phyloP scores from a whole-genome alignment of 1,140 invertebrate species.

The Dermatophagoides farinae region DNA sequence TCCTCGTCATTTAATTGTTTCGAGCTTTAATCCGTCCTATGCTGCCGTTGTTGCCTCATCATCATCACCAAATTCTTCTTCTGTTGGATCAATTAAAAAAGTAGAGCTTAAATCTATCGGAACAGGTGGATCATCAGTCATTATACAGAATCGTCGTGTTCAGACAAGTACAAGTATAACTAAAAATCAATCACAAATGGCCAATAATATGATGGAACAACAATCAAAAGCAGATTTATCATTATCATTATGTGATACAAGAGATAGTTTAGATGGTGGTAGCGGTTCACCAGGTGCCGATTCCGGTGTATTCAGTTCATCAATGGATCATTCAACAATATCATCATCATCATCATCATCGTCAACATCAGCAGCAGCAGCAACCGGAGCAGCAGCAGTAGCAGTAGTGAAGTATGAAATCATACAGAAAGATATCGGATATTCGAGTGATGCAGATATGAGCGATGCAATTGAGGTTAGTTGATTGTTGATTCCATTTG shows the following conservation, averaged over 20 bases:
- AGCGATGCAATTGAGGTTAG: conserved; percentile 15
- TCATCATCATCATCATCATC: not conserved
- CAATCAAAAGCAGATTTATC: not conserved
- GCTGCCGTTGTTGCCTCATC: not conserved
- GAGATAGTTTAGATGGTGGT: not conserved
- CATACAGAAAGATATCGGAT: conserved; percentile 16
- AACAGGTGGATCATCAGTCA: not conserved
- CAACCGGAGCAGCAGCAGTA: not conserved
- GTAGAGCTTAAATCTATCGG: not conserved
- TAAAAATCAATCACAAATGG: too few species aligned
- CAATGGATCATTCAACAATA: not conserved
- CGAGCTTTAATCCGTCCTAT: not conserved
- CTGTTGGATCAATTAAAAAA: not conserved
- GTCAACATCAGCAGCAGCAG: not conserved
- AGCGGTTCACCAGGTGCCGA: not conserved
- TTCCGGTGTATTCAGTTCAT: not conserved
- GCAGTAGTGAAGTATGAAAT: conserved; percentile 8
- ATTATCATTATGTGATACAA: too few species aligned
- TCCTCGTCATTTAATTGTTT: not conserved
- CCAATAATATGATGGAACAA: not conserved
- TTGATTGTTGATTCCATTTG: not conserved
- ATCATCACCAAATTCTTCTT: not conserved
- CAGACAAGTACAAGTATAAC: not conserved
- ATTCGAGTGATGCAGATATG: conserved; percentile 16
- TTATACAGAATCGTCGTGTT: not conserved